phyloP scores from a whole-genome alignment of 2,888 invertebrate species.

The Tetranychus truncatus region DNA sequence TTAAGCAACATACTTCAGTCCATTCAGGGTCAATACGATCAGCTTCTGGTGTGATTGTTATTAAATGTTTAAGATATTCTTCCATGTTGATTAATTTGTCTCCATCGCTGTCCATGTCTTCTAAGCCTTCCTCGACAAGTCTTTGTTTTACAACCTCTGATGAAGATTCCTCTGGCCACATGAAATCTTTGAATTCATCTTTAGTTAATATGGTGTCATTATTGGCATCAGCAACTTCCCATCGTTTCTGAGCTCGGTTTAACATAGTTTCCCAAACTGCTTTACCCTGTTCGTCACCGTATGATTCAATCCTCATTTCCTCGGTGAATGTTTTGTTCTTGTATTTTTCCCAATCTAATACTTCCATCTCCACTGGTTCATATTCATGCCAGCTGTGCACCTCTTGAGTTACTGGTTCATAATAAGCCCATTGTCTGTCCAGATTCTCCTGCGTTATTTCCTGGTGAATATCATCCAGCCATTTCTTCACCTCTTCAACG shows the following conservation, averaged over 20 bases:
- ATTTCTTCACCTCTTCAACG: slow-evolving; percentile 26
- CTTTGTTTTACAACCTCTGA: slow-evolving; percentile 25
- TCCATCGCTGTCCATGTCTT: slow-evolving; percentile 40
- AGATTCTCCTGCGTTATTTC: slow-evolving; percentile 27
- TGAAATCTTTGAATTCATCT: slow-evolving; percentile 27
- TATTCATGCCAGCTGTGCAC: slow-evolving; percentile 27
- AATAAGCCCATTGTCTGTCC: slow-evolving; percentile 28
- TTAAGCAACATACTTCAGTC: slow-evolving; percentile 6
- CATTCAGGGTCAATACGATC: slow-evolving; percentile 19
- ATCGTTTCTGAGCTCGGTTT: slow-evolving; percentile 26
- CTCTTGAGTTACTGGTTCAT: slow-evolving; percentile 26
- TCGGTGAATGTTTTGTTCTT: slow-evolving; percentile 27
- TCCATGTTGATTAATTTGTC: slow-evolving; percentile 38
- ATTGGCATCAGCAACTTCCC: slow-evolving; percentile 28
- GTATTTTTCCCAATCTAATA: slow-evolving; percentile 27
- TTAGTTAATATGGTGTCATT: slow-evolving; percentile 26
- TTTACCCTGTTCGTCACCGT: slow-evolving; percentile 18
- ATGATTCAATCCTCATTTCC: slow-evolving; percentile 16
- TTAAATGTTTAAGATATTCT: slow-evolving; percentile 37
- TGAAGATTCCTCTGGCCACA: slow-evolving; percentile 28
- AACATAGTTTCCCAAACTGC: slow-evolving; percentile 23
- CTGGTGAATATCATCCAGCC: slow-evolving; percentile 25
- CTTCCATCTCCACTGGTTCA: slow-evolving; percentile 26
- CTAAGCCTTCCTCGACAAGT: slow-evolving; percentile 36
- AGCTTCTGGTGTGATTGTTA: slow-evolving; percentile 21